Conservation (phyloP, 2,888 invertebrate genomes). For the Acrocyrtus sp. region DNA sequence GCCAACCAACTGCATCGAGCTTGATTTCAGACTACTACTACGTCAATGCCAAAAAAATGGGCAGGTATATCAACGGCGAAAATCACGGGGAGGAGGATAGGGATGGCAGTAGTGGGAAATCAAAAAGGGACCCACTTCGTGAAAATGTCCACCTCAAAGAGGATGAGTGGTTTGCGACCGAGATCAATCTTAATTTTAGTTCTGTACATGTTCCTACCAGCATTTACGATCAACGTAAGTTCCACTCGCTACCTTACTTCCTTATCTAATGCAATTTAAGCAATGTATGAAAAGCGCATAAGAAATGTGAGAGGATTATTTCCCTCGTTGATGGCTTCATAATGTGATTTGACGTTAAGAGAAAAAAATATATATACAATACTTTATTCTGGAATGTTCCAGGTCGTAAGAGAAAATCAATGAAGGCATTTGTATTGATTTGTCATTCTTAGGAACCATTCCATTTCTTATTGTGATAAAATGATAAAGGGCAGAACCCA, state of each 20-base stretch:
- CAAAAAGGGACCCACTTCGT: not conserved
- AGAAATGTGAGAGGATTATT: too few relatives aligned
- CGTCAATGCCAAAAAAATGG: conserved; percentile 85
- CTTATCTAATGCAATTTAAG: too few relatives aligned
- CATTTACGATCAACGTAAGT: conserved; percentile 83
- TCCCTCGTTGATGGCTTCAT: too few relatives aligned
- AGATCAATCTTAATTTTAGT: conserved; percentile 69
- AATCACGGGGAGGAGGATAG: conserved; percentile 6
- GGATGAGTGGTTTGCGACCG: conserved; percentile 53
- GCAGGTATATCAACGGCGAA: conserved; percentile 20
- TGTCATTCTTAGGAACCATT: too few relatives aligned
- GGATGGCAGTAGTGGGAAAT: conserved; percentile 8
- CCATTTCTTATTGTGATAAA: too few relatives aligned
- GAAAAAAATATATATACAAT: too few relatives aligned
- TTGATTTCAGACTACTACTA: conserved; percentile 69
- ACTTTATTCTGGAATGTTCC: too few relatives aligned
- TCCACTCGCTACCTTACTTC: not conserved
- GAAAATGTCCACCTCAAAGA: conserved; percentile 24
- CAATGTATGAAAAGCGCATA: too few relatives aligned
- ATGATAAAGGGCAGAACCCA: too few relatives aligned
- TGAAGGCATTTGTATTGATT: too few relatives aligned
- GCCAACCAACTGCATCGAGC: conserved; percentile 11
- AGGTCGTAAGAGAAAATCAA: too few relatives aligned
- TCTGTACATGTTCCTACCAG: conserved; percentile 95
- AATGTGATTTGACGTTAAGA: too few relatives aligned